phyloP scores from a whole-genome alignment of 2,113 vertebrate species.

The Neotoma lepida region DNA sequence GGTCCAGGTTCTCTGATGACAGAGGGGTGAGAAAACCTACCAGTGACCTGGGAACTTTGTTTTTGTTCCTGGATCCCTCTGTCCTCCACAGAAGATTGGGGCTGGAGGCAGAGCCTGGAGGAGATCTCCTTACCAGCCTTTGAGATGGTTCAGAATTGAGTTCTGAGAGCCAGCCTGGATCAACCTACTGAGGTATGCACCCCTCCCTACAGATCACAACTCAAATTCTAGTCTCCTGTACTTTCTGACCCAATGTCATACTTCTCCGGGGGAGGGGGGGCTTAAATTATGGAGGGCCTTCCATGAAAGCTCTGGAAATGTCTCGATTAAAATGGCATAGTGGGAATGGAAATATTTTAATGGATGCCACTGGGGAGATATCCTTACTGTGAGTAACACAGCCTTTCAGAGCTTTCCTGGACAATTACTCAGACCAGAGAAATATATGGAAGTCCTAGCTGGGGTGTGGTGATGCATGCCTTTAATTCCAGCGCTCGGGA shows the following conservation, averaged over 20 bases:
- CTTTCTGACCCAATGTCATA: not conserved
- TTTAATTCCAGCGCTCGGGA: not conserved
- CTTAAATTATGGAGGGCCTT: not conserved
- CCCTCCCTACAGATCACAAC: not conserved
- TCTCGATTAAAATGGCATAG: constrained; percentile 42
- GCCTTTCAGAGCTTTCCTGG: not conserved
- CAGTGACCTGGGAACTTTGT: not conserved
- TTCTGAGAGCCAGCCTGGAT: constrained; percentile 1
- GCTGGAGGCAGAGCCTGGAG: not conserved
- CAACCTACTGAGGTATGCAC: not conserved
- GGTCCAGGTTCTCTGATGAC: not conserved
- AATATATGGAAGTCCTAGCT: not conserved
- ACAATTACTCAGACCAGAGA: not conserved
- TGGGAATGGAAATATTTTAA: constrained; percentile 51
- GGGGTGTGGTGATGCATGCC: fast-evolving
- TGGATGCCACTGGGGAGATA: not conserved
- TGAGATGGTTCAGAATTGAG: not conserved
- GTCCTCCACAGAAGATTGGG: not conserved
- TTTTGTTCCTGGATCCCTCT: not conserved
- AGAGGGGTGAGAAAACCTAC: not conserved
- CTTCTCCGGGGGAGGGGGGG: not conserved
- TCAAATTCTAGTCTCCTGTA: not conserved
- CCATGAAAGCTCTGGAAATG: not conserved
- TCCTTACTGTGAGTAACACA: constrained; percentile 19
- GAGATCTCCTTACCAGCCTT: not conserved